Evolutionary conservation across 1,140 invertebrate genomes (phyloP).

Genomic region (Pinna nobilis): DNA sequence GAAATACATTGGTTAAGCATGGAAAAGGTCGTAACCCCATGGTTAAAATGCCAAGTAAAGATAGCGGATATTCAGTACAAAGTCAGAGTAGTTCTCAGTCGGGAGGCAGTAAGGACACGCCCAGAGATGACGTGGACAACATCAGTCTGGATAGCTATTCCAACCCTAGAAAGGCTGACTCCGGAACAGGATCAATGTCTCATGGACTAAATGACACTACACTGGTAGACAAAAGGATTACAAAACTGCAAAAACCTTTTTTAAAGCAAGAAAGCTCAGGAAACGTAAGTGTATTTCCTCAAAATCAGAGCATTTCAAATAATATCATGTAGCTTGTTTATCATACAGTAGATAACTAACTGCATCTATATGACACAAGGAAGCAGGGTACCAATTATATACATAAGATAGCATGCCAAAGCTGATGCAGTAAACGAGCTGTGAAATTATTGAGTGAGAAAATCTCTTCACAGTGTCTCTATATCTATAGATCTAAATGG

Average conservation of each 20-base stretch:
- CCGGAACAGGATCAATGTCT: constrained; percentile 38
- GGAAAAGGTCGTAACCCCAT: constrained; percentile 53
- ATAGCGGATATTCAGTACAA: constrained; percentile 60
- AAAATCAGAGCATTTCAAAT: constrained; percentile 5
- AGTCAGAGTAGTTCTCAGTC: constrained; percentile 52
- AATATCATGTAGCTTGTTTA: too few species aligned
- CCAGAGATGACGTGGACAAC: constrained; percentile 44
- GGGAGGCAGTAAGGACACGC: constrained; percentile 45
- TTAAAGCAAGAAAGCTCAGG: constrained; percentile 54
- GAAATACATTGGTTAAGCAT: constrained; percentile 34
- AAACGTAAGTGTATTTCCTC: constrained; percentile 47
- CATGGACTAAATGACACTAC: constrained; percentile 33
- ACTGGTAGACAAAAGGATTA: constrained; percentile 4
- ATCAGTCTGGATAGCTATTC: constrained; percentile 44
- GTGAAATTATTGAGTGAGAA: too few species aligned
- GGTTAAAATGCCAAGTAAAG: constrained; percentile 64
- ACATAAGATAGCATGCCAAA: too few species aligned
- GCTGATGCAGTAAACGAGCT: too few species aligned
- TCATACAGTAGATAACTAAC: too few species aligned
- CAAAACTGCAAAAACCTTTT: constrained; percentile 15
- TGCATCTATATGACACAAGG: too few species aligned
- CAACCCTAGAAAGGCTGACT: constrained; percentile 40
- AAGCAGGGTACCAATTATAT: too few species aligned
- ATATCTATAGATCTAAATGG: too few species aligned
- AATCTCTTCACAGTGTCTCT: too few species aligned